A percentile compares a stretch with the other conserved stretches of the same genome.
Evolutionary conservation across 1,140 invertebrate species (phyloP).

Genomic region (Saccostrea glomerata): DNA sequence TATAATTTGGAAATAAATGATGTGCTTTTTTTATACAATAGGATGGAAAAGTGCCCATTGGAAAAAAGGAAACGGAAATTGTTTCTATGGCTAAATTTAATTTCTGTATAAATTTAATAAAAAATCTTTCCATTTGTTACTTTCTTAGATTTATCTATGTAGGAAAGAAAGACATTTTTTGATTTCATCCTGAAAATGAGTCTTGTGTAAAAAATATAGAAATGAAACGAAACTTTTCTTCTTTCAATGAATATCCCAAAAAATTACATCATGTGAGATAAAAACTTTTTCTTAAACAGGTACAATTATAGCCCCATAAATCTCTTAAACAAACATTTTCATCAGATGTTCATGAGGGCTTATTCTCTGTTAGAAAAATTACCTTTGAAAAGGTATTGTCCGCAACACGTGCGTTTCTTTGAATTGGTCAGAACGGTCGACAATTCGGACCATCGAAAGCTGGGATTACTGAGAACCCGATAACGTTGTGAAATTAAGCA

Average conservation of each 20-base stretch:
- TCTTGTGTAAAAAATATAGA: too few relatives aligned
- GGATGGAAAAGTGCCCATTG: too few relatives aligned
- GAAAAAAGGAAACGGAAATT: too few relatives aligned
- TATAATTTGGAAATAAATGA: too few relatives aligned
- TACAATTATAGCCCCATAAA: constrained; percentile 9
- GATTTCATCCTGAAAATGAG: too few relatives aligned
- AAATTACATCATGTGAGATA: neutral
- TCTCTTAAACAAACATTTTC: constrained; percentile 4
- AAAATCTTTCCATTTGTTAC: too few relatives aligned
- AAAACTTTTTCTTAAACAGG: neutral
- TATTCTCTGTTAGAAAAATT: constrained; percentile 1
- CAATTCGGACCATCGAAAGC: neutral
- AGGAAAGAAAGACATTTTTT: too few relatives aligned
- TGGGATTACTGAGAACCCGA: neutral
- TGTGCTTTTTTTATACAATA: too few relatives aligned
- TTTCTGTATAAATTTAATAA: too few relatives aligned
- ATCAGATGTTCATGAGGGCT: neutral
- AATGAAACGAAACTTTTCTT: too few relatives aligned
- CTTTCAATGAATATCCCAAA: neutral
- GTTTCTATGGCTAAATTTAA: too few relatives aligned
- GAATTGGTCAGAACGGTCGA: neutral
- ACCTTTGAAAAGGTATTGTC: constrained; percentile 18
- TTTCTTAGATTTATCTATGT: too few relatives aligned
- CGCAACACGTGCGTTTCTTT: neutral
- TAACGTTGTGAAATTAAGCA: constrained; percentile 31